These are phyloP conservation scores for Phocoena sinus DNA, from an alignment of 2,113 vertebrate species.

Conservation along the genomic window DNA sequence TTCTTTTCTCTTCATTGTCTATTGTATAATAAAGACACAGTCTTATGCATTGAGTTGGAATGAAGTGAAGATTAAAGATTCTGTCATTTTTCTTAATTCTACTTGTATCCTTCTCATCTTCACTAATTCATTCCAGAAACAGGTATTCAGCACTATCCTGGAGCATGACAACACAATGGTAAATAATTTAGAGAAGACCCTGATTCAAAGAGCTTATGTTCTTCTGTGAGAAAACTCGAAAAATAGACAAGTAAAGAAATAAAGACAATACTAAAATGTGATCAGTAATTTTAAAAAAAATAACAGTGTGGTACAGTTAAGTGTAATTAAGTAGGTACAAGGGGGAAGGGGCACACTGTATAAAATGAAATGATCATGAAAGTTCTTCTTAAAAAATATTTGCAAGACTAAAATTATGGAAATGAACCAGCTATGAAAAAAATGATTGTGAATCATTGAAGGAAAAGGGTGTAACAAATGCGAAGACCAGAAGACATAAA, in stretches of 20 bases:
- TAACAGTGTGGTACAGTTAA: background rate
- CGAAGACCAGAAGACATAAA: background rate
- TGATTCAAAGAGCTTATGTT: background rate
- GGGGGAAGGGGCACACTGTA: fast-evolving
- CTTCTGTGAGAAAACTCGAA: background rate
- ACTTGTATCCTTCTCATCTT: background rate
- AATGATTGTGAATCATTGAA: background rate
- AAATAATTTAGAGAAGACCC: background rate
- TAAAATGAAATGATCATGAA: background rate
- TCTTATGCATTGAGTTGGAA: background rate
- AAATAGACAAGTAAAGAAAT: background rate
- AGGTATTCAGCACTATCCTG: background rate
- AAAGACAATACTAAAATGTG: background rate
- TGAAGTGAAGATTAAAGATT: background rate
- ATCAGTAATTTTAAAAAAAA: background rate
- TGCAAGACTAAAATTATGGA: background rate
- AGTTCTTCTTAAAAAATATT: background rate
- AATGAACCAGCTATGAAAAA: background rate
- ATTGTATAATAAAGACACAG: background rate
- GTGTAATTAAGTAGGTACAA: background rate
- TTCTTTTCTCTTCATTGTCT: background rate
- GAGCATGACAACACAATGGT: background rate
- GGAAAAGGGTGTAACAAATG: background rate
- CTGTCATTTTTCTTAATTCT: background rate
- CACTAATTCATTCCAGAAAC: background rate